Evolutionary conservation across 2,797 vertebrate genomes (phyloP).

Genomic region (Macroramphosus scolopax): DNA sequence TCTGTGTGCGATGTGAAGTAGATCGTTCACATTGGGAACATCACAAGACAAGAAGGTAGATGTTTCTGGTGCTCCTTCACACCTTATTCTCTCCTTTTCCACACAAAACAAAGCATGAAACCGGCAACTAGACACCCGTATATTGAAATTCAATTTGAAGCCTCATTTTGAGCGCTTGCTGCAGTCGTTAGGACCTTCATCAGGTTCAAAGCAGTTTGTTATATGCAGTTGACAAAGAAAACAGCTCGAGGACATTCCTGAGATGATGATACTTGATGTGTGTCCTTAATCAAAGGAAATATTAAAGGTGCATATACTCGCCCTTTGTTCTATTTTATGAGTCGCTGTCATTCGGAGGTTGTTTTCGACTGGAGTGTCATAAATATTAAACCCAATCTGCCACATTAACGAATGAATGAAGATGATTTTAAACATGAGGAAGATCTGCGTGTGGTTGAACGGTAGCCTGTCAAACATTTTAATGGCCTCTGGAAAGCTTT

Average conservation of each 20-base stretch:
- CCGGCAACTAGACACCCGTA: not conserved
- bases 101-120: not conserved
- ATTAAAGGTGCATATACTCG: not conserved
- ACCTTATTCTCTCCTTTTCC: not conserved
- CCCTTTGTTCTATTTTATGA: conserved; percentile 7
- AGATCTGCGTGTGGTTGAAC: conserved; percentile 1
- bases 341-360: not conserved
- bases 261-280: no score
- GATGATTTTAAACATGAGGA: not conserved
- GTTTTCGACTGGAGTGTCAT: no score
- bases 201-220: no score
- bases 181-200: no score
- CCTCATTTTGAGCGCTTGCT: no score
- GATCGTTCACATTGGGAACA: conserved; percentile 1
- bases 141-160: no score
- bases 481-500: conserved; percentile 8
- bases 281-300: conserved; percentile 3
- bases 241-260: no score
- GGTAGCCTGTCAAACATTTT: not conserved
- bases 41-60: not conserved
- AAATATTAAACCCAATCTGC: conserved; percentile 4
- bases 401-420: not conserved
- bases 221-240: no score
- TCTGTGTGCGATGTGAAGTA: no score
- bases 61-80: not conserved